Conservation (phyloP, 2,113 vertebrate species). For the Paracanthobrama guichenoti region DNA sequence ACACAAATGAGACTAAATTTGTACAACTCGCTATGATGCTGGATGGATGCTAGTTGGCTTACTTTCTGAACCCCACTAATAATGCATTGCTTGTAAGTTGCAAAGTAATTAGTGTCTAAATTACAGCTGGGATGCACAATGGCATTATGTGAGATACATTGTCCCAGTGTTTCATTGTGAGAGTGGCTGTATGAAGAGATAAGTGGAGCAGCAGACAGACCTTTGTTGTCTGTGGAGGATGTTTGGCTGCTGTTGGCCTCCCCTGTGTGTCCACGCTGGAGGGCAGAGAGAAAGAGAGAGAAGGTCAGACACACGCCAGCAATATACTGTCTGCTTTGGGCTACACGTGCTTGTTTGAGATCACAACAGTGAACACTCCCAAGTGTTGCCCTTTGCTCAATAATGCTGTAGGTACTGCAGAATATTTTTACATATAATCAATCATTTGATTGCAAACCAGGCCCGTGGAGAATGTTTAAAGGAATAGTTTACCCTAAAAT, state of each 20-base stretch:
- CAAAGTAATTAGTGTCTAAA: neutral
- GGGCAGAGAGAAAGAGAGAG: slow-evolving; percentile 23
- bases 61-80: neutral
- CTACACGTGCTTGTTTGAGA: neutral
- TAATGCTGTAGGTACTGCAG: neutral
- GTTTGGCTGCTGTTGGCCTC: slow-evolving; percentile 56
- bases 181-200: too few relatives aligned
- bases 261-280: slow-evolving; percentile 56
- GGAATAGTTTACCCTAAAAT: neutral
- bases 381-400: slow-evolving; percentile 4
- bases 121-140: neutral
- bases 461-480: neutral
- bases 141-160: neutral
- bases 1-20: neutral
- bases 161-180: neutral
- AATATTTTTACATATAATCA: slow-evolving; percentile 17
- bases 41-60: neutral
- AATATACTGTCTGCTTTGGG: neutral
- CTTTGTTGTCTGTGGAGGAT: slow-evolving; percentile 58
- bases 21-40: neutral
- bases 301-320: neutral
- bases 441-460: slow-evolving; percentile 3
- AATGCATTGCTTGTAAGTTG: neutral
- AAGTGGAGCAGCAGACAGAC: slow-evolving; percentile 35
- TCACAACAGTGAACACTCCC: neutral